These are phyloP conservation scores for Passer montanus DNA, from an alignment of 2,113 vertebrate species.

Conservation along the genomic window DNA sequence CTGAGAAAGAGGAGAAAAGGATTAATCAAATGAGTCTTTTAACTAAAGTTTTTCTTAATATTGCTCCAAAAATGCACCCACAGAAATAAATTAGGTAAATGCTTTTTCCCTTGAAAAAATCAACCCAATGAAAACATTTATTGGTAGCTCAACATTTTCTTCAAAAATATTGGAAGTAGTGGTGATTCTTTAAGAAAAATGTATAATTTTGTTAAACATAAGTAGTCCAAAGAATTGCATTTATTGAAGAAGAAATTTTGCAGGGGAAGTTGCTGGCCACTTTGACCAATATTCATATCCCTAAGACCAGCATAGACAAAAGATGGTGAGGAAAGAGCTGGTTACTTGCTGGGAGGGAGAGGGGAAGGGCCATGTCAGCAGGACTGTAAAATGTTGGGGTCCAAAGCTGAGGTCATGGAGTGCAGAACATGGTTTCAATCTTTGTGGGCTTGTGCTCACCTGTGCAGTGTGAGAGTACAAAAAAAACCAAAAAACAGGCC, in stretches of 20 bases:
- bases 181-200: not conserved
- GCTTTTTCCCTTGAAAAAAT: not conserved
- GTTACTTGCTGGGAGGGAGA: not conserved
- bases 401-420: not conserved
- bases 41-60: not conserved
- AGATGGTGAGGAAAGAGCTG: not conserved
- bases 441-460: not conserved
- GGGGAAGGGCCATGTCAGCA: not conserved
- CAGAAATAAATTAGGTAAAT: not conserved
- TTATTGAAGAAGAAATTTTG: not conserved
- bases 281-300: not conserved
- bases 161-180: not conserved
- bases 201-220: not conserved
- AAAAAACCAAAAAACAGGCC: not conserved
- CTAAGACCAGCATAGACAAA: not conserved
- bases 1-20: not conserved
- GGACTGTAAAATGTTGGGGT: not conserved
- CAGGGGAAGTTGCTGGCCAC: not conserved
- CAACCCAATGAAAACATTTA: not conserved
- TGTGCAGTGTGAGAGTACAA: not conserved
- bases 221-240: not conserved
- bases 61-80: not conserved
- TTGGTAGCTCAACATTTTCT: not conserved
- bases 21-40: not conserved
- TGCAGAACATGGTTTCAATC: not conserved